phyloP scores from a whole-genome alignment of 1,140 invertebrate genomes.

The Pachyrhynchus sulphureomaculatus region DNA sequence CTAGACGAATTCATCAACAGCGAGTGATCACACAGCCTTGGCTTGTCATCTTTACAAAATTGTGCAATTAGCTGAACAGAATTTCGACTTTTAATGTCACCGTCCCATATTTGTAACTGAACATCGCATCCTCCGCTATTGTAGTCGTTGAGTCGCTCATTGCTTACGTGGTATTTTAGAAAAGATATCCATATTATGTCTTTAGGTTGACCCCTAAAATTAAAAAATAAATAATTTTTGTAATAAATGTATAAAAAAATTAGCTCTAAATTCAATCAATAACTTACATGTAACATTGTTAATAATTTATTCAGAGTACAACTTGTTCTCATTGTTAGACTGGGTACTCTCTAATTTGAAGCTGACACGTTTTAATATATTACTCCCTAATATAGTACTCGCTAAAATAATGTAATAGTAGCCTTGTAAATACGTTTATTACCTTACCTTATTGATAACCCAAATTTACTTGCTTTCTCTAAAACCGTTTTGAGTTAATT shows the following conservation, averaged over 20 bases:
- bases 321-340: no score
- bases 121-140: conserved; percentile 71
- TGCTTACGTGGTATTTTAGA: conserved; percentile 75
- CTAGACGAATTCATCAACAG: conserved; percentile 72
- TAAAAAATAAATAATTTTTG: background rate
- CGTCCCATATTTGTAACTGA: conserved; percentile 74
- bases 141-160: conserved; percentile 63
- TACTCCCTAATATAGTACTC: no score
- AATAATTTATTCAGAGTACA: no score
- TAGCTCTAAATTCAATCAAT: background rate
- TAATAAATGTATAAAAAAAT: background rate
- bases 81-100: conserved; percentile 53
- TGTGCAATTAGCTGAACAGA: conserved; percentile 67
- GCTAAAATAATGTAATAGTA: no score
- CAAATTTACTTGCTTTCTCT: no score
- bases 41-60: conserved; percentile 75
- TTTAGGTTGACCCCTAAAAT: conserved; percentile 66
- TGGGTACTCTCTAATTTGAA: no score
- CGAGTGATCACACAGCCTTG: conserved; percentile 72
- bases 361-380: no score
- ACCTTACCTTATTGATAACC: no score
- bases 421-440: no score
- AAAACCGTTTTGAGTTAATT: no score
- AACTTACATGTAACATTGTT: no score
- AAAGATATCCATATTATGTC: conserved; percentile 85